Evolutionary conservation across 2,113 vertebrate genomes (phyloP).

Genomic region (Oryzias melastigma): DNA sequence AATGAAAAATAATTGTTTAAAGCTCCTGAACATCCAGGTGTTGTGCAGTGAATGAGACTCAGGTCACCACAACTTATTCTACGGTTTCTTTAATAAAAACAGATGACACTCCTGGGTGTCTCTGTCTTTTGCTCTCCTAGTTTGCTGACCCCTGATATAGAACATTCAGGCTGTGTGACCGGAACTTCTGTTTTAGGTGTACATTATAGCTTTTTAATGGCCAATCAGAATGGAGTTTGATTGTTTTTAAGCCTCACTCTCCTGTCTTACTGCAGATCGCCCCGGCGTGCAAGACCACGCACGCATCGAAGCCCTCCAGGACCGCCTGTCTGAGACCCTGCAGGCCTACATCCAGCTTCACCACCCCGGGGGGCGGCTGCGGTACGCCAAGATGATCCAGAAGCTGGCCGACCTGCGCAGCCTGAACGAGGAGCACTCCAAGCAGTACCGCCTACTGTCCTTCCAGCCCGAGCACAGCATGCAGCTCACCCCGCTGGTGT

Average conservation of each 20-base stretch:
- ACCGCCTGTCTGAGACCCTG: constrained; percentile 87
- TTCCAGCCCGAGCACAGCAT: constrained; percentile 91
- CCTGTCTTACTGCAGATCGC: constrained; percentile 79
- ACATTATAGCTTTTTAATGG: too few species aligned
- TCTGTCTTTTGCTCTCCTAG: too few species aligned
- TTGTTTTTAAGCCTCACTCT: neutral
- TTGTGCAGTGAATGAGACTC: too few species aligned
- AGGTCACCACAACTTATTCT: too few species aligned
- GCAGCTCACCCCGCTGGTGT: constrained; percentile 94
- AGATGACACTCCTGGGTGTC: too few species aligned
- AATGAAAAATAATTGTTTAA: too few species aligned
- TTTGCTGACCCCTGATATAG: too few species aligned
- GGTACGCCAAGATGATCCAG: constrained; percentile 98
- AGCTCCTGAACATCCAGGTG: too few species aligned
- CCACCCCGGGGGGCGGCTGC: constrained; percentile 85
- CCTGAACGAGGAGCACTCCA: constrained; percentile 96
- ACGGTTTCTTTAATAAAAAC: too few species aligned
- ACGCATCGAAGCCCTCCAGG: constrained; percentile 89
- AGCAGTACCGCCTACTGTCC: constrained; percentile 93
- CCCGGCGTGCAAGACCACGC: constrained; percentile 88
- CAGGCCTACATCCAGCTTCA: constrained; percentile 92
- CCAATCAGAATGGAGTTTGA: too few species aligned
- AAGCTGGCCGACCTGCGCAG: constrained; percentile 94
- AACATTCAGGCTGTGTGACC: too few species aligned
- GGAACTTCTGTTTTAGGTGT: too few species aligned